Base-by-base conservation (phyloP, 2,888 invertebrate species). In the Drosophila neoperkinsi region DNA sequence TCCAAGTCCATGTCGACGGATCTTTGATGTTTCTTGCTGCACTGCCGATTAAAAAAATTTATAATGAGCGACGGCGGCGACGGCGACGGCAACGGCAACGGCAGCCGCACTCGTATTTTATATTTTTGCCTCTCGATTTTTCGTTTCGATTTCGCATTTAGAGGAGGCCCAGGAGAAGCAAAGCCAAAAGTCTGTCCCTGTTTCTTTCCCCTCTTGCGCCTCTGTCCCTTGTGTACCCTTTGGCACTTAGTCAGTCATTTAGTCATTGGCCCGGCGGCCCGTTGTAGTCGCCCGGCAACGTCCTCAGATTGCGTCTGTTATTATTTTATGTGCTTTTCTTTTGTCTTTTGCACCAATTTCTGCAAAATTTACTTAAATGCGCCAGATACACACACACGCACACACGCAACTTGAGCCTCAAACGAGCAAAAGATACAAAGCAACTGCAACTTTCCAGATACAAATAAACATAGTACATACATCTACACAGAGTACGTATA, bases 301-400 rank as follows among this genome's bases (percentile, higher is more conserved):
- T 64, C 74, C 63, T 68, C 77, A 76, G 88, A 79, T 88, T 84
- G 88, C 74, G 88, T 90, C 84, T 90, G 88, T 90, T 90, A 88
- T 88, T 85, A 85, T 84, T 90, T 90, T 84, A 85, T 82, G 85
- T 90, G 88, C 90, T 88, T 87, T 89, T 88, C 85, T 85, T 86
- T 86, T 86, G 82, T 88, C 79, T 87, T 90, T 87, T 87, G 90
- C 90, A 83, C 88, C 83, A 90, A 87, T 89, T 91, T 90, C 90
- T 74, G 88, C 79, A 78, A 85, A 90, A 85, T 89, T 88, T 82
- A 82, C 85, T 81, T 84, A 91, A 91, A 90, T 90, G 85, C 74
- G 58, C 33, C 67, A 65, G 59, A 82, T 67, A 77, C 90, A 90
- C 80, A 69, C 78, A 67, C 82, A 50, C 52, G 18, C 71, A 51